Conservation (phyloP, 2,113 vertebrate genomes). For the Cololabis saira region DNA sequence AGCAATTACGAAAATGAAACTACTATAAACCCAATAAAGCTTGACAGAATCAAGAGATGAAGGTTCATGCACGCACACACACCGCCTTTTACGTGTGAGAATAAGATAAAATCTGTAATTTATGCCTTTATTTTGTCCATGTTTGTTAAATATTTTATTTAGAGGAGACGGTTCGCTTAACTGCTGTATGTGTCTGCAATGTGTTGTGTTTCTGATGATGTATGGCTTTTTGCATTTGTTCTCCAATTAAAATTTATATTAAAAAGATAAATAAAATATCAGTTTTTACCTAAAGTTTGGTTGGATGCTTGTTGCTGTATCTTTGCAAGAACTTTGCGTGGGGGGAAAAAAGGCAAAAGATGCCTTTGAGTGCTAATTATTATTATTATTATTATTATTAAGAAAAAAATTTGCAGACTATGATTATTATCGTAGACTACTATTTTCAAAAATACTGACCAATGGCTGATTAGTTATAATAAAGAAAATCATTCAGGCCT, state of each 20-base stretch:
- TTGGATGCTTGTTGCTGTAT: not conserved
- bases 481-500: too few relatives aligned
- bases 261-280: slow-evolving; percentile 26
- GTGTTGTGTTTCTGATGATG: slow-evolving; percentile 61
- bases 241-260: slow-evolving; percentile 78
- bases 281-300: not conserved
- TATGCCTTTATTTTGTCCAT: slow-evolving; percentile 31
- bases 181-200: slow-evolving; percentile 52
- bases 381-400: too few relatives aligned
- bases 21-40: too few relatives aligned
- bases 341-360: not conserved
- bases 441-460: too few relatives aligned
- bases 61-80: too few relatives aligned
- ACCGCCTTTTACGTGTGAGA: too few relatives aligned
- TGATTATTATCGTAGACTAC: too few relatives aligned
- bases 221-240: slow-evolving; percentile 71
- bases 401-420: not conserved
- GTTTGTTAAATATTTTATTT: slow-evolving; percentile 49
- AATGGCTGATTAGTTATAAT: too few relatives aligned
- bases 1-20: too few relatives aligned
- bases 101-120: slow-evolving; percentile 29
- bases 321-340: not conserved
- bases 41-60: too few relatives aligned
- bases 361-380: too few relatives aligned
- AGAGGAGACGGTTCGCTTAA: slow-evolving; percentile 28